These are phyloP conservation scores for Sebastes schlegelii DNA, from an alignment of 2,113 vertebrate genomes.

Conservation along the genomic window DNA sequence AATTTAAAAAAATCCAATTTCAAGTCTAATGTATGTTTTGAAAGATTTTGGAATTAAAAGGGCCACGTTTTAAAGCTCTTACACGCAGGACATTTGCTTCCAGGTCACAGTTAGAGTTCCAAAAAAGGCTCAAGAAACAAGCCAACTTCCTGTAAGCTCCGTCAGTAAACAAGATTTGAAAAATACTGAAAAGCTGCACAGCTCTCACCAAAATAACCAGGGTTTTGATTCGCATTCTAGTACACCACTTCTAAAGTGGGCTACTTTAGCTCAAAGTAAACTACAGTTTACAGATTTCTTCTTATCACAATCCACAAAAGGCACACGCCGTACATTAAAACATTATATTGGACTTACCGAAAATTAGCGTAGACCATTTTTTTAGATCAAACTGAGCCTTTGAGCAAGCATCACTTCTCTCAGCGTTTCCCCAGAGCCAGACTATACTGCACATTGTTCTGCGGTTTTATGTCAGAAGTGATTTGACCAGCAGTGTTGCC, in stretches of 20 bases:
- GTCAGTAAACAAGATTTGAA: not conserved
- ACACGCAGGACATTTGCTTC: not conserved
- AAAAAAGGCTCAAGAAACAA: not conserved
- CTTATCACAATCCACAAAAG: not conserved
- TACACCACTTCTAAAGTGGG: not conserved
- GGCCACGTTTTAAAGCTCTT: not conserved
- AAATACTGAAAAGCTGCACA: not conserved
- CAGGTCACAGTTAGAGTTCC: not conserved
- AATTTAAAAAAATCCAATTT: not conserved
- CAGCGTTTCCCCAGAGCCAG: constrained; percentile 25
- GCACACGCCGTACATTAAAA: not conserved
- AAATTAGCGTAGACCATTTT: not conserved
- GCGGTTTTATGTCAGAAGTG: constrained; percentile 67
- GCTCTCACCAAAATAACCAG: not conserved
- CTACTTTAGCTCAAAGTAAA: not conserved
- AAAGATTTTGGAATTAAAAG: not conserved
- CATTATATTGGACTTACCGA: constrained; percentile 23
- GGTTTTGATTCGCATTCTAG: not conserved
- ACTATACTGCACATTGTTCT: constrained; percentile 53
- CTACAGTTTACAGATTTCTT: not conserved
- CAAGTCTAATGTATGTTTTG: not conserved
- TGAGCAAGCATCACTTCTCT: constrained; percentile 40
- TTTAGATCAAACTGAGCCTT: constrained; percentile 39
- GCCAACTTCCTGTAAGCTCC: not conserved
- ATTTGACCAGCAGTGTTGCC: constrained; percentile 45